Conservation (phyloP, 2,797 vertebrate species). For the Coilia nasus region DNA sequence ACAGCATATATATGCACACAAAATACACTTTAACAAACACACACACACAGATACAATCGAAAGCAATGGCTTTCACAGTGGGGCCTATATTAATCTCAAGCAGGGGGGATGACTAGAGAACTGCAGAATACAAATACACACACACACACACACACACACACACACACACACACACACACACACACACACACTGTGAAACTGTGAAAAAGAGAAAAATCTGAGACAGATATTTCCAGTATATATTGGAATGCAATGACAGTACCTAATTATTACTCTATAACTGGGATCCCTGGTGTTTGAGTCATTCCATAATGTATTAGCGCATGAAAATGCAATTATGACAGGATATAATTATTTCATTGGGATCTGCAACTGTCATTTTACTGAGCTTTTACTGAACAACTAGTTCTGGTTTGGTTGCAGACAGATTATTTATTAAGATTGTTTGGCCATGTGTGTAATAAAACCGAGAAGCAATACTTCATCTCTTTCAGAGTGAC, state of each 20-base stretch:
- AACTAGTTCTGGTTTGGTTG: background rate
- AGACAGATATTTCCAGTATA: background rate
- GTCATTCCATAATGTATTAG: background rate
- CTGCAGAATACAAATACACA: slow-evolving; percentile 24
- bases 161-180: slow-evolving; percentile 16
- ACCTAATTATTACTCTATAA: background rate
- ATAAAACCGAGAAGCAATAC: background rate
- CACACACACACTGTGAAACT: background rate
- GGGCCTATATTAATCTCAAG: too few relatives aligned
- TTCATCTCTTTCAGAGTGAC: background rate
- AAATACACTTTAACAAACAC: too few relatives aligned
- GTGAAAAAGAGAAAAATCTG: background rate
- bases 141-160: slow-evolving; percentile 28
- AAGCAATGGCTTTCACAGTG: too few relatives aligned
- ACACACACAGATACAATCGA: too few relatives aligned
- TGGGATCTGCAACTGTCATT: background rate
- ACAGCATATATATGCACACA: too few relatives aligned
- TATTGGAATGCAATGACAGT: background rate
- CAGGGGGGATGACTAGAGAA: too few relatives aligned
- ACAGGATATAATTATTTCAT: background rate
- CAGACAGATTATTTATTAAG: background rate
- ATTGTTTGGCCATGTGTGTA: background rate
- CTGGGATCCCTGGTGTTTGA: background rate
- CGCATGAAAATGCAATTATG: background rate
- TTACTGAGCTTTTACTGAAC: background rate